Percentiles rank a stretch among this genome's conserved stretches.
These are phyloP conservation scores for Elephantulus edwardii DNA, from an alignment of 2,113 vertebrate genomes.

Conservation along the genomic window DNA sequence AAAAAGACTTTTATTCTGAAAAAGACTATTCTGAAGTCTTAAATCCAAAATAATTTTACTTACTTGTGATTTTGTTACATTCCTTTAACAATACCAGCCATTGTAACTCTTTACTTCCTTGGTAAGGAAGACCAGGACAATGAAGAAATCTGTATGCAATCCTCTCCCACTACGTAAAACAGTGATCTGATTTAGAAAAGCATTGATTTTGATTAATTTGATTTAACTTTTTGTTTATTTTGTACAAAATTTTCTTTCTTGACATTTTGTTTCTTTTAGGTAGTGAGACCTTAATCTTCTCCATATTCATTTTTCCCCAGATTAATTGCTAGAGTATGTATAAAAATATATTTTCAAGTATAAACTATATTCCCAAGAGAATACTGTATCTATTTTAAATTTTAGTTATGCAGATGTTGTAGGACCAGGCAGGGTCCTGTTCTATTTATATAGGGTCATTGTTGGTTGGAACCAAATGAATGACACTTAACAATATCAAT, in stretches of 20 bases:
- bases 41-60: background rate
- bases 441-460: too few species aligned
- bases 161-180: background rate
- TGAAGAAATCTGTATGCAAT: background rate
- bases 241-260: background rate
- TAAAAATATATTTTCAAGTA: conserved; percentile 5
- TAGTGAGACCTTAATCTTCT: background rate
- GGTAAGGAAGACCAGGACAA: background rate
- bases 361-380: background rate
- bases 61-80: background rate
- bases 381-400: background rate
- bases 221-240: background rate
- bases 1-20: background rate
- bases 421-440: too few species aligned
- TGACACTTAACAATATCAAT: background rate
- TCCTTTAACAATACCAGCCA: background rate
- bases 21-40: background rate
- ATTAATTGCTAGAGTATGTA: background rate
- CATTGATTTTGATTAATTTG: background rate
- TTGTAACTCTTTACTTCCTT: background rate
- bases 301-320: background rate
- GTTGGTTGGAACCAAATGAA: too few species aligned
- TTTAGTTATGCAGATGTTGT: background rate
- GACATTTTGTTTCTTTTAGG: background rate
- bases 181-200: background rate